Evolutionary conservation across 2,888 invertebrate genomes (phyloP).

Genomic region (Fragum fragum): DNA sequence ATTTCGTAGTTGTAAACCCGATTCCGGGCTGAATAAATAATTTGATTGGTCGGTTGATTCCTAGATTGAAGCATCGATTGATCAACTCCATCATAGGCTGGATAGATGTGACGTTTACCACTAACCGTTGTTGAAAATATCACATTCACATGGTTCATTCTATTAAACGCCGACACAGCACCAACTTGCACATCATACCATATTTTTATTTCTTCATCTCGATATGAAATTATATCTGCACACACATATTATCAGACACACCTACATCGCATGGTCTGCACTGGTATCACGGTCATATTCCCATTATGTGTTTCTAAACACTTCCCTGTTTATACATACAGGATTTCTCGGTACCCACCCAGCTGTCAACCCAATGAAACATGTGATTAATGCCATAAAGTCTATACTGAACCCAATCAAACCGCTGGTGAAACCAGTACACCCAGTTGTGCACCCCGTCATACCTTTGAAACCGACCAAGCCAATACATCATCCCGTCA

Average conservation of each 20-base stretch:
- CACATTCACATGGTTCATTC: too few species aligned
- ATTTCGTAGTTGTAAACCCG: too few species aligned
- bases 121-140: too few species aligned
- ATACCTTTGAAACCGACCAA: neutral
- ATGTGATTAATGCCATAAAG: neutral
- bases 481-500: neutral
- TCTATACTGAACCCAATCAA: neutral
- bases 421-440: neutral
- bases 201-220: too few species aligned
- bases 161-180: too few species aligned
- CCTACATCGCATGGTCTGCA: neutral
- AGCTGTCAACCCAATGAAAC: neutral
- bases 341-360: constrained; percentile 5
- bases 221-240: too few species aligned
- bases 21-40: too few species aligned
- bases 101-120: too few species aligned
- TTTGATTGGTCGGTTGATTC: too few species aligned
- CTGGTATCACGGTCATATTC: neutral
- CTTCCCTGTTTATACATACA: constrained; percentile 16
- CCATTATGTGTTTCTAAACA: neutral
- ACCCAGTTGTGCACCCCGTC: neutral
- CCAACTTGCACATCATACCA: too few species aligned
- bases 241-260: neutral
- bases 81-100: too few species aligned
- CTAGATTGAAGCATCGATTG: too few species aligned